phyloP scores from a whole-genome alignment of 2,888 invertebrate genomes.

The Plagodis dolabraria region DNA sequence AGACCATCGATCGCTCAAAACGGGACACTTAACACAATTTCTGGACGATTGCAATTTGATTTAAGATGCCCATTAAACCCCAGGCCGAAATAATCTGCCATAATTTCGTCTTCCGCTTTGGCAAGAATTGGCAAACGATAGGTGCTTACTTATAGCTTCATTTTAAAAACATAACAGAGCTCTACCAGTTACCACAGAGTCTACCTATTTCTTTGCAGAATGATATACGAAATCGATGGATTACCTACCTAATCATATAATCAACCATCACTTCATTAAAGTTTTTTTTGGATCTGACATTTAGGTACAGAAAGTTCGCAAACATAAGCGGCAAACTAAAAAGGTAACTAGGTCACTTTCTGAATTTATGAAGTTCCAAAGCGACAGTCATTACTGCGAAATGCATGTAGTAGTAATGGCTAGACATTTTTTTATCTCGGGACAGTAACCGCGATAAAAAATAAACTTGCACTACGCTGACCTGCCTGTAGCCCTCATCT shows the following conservation, averaged over 20 bases:
- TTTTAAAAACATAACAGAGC: slow-evolving; percentile 8
- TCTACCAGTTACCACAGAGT: not conserved
- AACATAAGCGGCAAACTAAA: slow-evolving; percentile 7
- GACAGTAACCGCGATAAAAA: slow-evolving; percentile 16
- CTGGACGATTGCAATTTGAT: slow-evolving; percentile 23
- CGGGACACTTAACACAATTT: slow-evolving; percentile 34
- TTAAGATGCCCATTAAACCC: slow-evolving; percentile 11
- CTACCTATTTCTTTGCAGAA: no score
- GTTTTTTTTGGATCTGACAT: slow-evolving; percentile 11
- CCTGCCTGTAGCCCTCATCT: slow-evolving; percentile 18
- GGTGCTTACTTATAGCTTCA: slow-evolving; percentile 12
- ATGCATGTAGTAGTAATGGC: not conserved
- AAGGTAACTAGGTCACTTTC: slow-evolving; percentile 8
- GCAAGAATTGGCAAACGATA: slow-evolving; percentile 6
- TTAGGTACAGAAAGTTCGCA: slow-evolving; percentile 9
- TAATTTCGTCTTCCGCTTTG: slow-evolving; percentile 18
- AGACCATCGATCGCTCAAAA: slow-evolving; percentile 19
- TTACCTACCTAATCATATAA: no score
- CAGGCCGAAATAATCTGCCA: slow-evolving; percentile 18
- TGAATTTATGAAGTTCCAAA: slow-evolving; percentile 15
- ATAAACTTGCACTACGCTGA: not conserved
- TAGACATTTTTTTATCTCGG: slow-evolving; percentile 3
- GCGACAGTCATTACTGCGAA: slow-evolving; percentile 12
- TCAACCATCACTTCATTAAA: no score
- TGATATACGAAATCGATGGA: no score